Conservation (phyloP, 2,113 vertebrate genomes). For the Xenopus laevis region DNA sequence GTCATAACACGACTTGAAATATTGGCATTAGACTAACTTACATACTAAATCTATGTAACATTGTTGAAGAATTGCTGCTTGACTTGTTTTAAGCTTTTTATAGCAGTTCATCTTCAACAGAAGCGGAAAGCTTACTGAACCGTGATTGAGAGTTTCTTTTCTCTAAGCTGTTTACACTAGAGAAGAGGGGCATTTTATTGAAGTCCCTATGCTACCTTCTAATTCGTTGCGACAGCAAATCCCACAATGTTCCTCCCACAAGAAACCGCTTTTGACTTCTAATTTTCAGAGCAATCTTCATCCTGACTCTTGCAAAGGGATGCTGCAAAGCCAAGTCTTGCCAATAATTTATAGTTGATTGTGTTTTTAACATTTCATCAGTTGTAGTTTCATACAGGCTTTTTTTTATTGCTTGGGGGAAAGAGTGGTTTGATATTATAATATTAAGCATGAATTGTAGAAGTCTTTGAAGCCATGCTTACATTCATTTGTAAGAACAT, state of each 20-base stretch:
- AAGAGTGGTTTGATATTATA: too few species aligned
- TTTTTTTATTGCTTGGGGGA: too few species aligned
- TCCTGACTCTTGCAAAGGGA: neutral
- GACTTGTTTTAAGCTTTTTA: neutral
- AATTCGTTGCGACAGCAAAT: constrained; percentile 34
- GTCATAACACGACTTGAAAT: too few species aligned
- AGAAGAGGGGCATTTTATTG: constrained; percentile 1
- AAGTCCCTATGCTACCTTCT: constrained; percentile 16
- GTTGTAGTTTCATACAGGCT: neutral
- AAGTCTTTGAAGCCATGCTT: too few species aligned
- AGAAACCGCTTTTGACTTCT: neutral
- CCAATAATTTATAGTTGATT: neutral
- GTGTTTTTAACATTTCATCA: neutral
- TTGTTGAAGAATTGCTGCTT: constrained; percentile 1
- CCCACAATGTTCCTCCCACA: neutral
- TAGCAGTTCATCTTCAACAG: constrained; percentile 10
- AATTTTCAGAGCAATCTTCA: constrained; percentile 14
- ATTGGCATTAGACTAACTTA: too few species aligned
- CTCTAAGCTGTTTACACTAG: constrained; percentile 5
- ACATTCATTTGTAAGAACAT: too few species aligned
- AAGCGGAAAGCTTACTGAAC: constrained; percentile 23
- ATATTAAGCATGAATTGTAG: too few species aligned
- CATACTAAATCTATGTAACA: too few species aligned
- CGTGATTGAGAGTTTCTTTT: constrained; percentile 20
- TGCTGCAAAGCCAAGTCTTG: neutral